Conservation (phyloP, 1,140 invertebrate genomes). For the Neodiprion lecontei region DNA sequence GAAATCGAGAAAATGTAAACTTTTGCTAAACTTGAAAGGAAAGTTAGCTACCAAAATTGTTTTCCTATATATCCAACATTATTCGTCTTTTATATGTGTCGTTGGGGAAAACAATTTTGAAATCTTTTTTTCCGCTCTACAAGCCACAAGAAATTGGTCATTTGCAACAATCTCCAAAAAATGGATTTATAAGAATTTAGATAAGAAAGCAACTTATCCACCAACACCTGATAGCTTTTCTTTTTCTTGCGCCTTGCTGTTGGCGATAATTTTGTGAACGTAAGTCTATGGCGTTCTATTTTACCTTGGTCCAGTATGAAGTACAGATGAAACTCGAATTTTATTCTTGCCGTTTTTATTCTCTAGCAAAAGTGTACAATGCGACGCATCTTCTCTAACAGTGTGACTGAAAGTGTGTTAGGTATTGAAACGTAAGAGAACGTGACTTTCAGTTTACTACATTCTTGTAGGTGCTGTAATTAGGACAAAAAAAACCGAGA, state of each 20-base stretch:
- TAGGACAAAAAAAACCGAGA: background rate
- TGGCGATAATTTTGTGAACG: background rate
- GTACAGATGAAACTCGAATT: background rate
- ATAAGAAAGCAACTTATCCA: background rate
- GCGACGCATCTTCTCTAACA: background rate
- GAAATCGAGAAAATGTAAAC: background rate
- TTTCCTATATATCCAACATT: background rate
- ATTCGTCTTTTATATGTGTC: background rate
- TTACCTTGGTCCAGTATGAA: background rate
- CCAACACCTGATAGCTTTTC: background rate
- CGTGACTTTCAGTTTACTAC: background rate
- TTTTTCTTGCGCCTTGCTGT: background rate
- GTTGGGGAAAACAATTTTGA: background rate
- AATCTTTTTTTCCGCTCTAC: background rate
- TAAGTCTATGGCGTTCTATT: background rate
- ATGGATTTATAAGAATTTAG: background rate
- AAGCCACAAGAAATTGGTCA: background rate
- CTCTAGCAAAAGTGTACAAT: background rate
- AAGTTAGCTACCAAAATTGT: background rate
- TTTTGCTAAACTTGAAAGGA: background rate
- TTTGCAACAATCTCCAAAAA: background rate
- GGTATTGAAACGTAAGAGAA: background rate
- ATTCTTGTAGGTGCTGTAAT: background rate
- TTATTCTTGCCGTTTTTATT: background rate
- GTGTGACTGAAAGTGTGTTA: background rate